A percentile compares a stretch with the other conserved stretches of the same genome.
Conservation (phyloP, 2,888 invertebrate genomes). For the Ariolimax columbianus region DNA sequence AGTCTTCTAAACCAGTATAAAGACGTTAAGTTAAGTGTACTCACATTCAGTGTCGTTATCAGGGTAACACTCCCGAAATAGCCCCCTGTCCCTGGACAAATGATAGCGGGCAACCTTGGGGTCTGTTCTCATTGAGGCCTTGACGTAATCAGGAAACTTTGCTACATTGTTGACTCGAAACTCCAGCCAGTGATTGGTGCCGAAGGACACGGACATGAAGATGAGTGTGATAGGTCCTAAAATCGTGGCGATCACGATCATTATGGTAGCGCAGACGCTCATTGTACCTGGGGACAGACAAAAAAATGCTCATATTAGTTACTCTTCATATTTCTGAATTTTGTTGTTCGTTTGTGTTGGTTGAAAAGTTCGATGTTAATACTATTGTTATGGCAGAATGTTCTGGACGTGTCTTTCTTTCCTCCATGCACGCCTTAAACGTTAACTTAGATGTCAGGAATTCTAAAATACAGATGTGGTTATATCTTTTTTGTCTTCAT, state of each 20-base stretch:
- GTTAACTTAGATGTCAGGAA: too few species aligned
- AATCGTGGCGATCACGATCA: slow-evolving; percentile 62
- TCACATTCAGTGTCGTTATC: slow-evolving; percentile 71
- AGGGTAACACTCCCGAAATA: slow-evolving; percentile 73
- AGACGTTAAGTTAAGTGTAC: too few species aligned
- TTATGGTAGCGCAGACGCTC: slow-evolving; percentile 50
- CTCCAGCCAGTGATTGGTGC: slow-evolving; percentile 73
- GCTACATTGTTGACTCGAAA: slow-evolving; percentile 63
- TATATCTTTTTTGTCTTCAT: too few species aligned
- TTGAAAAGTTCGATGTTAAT: too few species aligned
- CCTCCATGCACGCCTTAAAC: too few species aligned
- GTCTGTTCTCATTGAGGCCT: background rate
- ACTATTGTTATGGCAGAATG: too few species aligned
- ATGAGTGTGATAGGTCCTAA: slow-evolving; percentile 68
- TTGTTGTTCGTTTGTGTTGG: too few species aligned
- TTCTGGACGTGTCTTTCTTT: too few species aligned
- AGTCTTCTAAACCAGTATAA: too few species aligned
- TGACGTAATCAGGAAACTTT: slow-evolving; percentile 29
- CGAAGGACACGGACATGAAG: slow-evolving; percentile 69
- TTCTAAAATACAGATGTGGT: too few species aligned
- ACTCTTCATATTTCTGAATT: too few species aligned
- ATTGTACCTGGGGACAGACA: slow-evolving; percentile 39
- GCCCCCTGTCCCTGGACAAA: slow-evolving; percentile 67
- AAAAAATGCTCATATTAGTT: too few species aligned
- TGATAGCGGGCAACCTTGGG: slow-evolving; percentile 56